phyloP scores from a whole-genome alignment of 2,888 invertebrate genomes.

The Hemithea aestivaria region DNA sequence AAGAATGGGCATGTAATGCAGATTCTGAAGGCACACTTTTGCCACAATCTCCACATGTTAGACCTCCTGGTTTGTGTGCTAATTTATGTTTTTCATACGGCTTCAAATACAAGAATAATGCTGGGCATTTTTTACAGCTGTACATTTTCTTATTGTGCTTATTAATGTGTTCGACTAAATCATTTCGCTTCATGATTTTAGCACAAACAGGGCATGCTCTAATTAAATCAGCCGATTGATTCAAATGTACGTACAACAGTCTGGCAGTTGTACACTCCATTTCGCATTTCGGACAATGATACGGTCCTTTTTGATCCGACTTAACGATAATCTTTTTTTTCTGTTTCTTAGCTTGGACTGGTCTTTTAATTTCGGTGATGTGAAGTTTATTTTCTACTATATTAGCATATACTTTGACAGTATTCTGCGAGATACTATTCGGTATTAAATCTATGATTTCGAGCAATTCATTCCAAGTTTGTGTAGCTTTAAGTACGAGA shows the following conservation, averaged over 20 bases:
- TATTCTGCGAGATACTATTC: constrained; percentile 7
- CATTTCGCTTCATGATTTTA: constrained; percentile 47
- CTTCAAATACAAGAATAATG: constrained; percentile 37
- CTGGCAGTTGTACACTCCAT: constrained; percentile 48
- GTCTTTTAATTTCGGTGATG: too few relatives aligned
- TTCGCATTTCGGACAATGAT: constrained; percentile 52
- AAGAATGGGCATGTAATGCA: constrained; percentile 52
- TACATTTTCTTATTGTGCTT: constrained; percentile 41
- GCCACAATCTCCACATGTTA: constrained; percentile 61
- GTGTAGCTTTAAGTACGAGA: constrained; percentile 43
- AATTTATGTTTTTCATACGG: constrained; percentile 41
- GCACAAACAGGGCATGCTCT: constrained; percentile 61
- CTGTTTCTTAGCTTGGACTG: not conserved
- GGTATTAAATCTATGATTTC: constrained; percentile 44
- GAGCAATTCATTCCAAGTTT: constrained; percentile 47
- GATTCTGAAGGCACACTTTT: constrained; percentile 45
- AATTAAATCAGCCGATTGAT: constrained; percentile 50
- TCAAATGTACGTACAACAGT: constrained; percentile 52
- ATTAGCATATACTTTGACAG: constrained; percentile 33
- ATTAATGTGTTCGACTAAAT: constrained; percentile 46
- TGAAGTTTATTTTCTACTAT: too few relatives aligned
- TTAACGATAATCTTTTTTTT: constrained; percentile 7
- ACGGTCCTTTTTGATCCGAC: constrained; percentile 25
- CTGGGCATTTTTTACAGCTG: constrained; percentile 57
- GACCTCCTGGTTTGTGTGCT: constrained; percentile 44